phyloP scores from a whole-genome alignment of 53 echinoderm and acorn worm species.

The Pentamera pediparva region DNA sequence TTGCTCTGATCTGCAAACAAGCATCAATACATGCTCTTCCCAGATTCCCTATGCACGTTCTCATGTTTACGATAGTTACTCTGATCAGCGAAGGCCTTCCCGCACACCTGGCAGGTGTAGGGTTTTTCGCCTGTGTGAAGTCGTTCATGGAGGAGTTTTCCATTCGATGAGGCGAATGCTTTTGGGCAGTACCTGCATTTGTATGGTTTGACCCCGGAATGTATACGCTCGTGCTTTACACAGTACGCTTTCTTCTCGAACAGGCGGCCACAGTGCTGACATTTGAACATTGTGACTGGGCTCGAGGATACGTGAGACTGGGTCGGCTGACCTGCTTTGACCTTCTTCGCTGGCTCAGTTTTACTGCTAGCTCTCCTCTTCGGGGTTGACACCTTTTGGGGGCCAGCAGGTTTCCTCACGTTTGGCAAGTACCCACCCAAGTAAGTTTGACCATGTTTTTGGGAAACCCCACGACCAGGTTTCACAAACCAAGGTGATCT shows the following conservation, averaged over 20 bases:
- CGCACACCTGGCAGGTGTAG: not conserved
- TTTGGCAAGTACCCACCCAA: too few relatives aligned
- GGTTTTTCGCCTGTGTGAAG: slow-evolving; percentile 42
- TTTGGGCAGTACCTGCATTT: slow-evolving; percentile 30
- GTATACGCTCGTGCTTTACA: slow-evolving; percentile 35
- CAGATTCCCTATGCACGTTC: slow-evolving; percentile 1
- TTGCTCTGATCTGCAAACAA: too few relatives aligned
- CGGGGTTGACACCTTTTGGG: too few relatives aligned
- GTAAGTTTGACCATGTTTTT: too few relatives aligned
- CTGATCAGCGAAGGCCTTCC: slow-evolving; percentile 9
- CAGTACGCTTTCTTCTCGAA: slow-evolving; percentile 33
- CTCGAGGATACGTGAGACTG: not conserved
- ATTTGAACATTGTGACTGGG: slow-evolving; percentile 26
- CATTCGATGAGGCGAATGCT: slow-evolving; percentile 32
- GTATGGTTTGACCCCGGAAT: slow-evolving; percentile 37
- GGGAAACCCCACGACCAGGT: too few relatives aligned
- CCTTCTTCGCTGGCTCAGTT: not conserved
- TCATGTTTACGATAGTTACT: slow-evolving; percentile 24
- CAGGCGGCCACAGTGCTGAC: slow-evolving; percentile 30
- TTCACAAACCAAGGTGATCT: too few relatives aligned
- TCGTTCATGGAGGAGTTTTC: slow-evolving; percentile 35
- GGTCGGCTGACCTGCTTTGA: not conserved
- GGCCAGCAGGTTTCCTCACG: too few relatives aligned
- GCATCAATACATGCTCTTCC: too few relatives aligned
- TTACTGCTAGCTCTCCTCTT: too few relatives aligned